Base-by-base conservation (phyloP, 2,888 invertebrate species). In the Luperina testacea region DNA sequence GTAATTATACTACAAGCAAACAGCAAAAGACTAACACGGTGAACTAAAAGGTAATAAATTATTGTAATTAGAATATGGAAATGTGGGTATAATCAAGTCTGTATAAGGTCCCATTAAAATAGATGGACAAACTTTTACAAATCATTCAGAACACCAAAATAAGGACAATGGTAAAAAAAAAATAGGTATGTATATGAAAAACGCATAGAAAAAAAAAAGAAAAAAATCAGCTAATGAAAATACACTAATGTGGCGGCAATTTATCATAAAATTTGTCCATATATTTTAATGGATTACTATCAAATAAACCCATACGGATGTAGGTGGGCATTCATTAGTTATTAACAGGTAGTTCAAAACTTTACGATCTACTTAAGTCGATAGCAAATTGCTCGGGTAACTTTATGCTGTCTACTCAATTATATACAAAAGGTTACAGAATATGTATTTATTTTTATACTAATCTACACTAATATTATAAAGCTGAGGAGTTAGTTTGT, bases 371-470 rank as follows among this genome's bases (percentile, higher is more conserved):
- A 57, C 38, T 61, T 61, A 38, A n/a, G 27, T 32, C 20, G 53
- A 75, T 68, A 69, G 70, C 24, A 42, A 70, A 75, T 76, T 65
- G 51, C 64, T 83, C 48, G 4, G 3, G 45, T 61, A 65, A 48
- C 15, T 64, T 61, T 27, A 61, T 53, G 51, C 71, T 72, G 78
- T 82, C 74, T 78, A 61, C 53, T 61, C 72, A 75, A 82, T 82
- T 78, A 83, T 27, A 38, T 65, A 13, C 13, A 32, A 80, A 65
- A 74, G 45, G 17, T 67, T 65, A 68, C 20, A 75, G 24, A 53
- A 64, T 69, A n/a, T n/a, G n/a, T n/a, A 61, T 32, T 64, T 64
- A 59, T 48, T 13, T 48, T 13, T 13, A 48, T 4, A 48, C 48
- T 48, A 45, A 45, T 57, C 57, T n/a, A 57, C n/a, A 48, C 15